Conservation (phyloP, 2,888 invertebrate genomes). For the Rhorus exstirpatorius region DNA sequence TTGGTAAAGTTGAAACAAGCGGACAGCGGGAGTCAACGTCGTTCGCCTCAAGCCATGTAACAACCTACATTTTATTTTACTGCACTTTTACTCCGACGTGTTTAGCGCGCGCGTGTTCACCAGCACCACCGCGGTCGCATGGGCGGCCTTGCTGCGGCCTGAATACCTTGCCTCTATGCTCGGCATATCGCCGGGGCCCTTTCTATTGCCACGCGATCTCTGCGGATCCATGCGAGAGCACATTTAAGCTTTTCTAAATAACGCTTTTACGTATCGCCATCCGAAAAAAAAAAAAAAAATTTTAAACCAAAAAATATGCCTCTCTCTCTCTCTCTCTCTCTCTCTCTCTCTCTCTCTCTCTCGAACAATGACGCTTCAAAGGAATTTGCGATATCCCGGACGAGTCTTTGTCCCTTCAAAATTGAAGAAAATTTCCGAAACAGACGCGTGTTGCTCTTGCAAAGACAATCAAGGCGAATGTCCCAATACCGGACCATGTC, state of each 20-base stretch:
- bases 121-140: slow-evolving; percentile 55
- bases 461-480: no score
- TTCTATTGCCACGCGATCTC: slow-evolving; percentile 69
- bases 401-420: no score
- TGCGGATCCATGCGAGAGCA: neutral
- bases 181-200: no score
- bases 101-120: slow-evolving; percentile 53
- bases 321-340: neutral
- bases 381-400: neutral
- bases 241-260: slow-evolving; percentile 20
- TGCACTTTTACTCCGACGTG: slow-evolving; percentile 80
- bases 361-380: neutral
- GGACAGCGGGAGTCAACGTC: slow-evolving; percentile 49
- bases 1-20: slow-evolving; percentile 53
- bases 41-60: slow-evolving; percentile 80
- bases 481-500: no score
- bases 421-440: no score
- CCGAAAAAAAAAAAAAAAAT: neutral
- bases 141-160: slow-evolving; percentile 81
- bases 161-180: slow-evolving; percentile 77
- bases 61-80: slow-evolving; percentile 82
- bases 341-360: no score
- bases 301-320: neutral
- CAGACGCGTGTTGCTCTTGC: no score
- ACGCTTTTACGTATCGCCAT: neutral